phyloP scores from a whole-genome alignment of 1,140 invertebrate species.

The Drosophila ambigua region DNA sequence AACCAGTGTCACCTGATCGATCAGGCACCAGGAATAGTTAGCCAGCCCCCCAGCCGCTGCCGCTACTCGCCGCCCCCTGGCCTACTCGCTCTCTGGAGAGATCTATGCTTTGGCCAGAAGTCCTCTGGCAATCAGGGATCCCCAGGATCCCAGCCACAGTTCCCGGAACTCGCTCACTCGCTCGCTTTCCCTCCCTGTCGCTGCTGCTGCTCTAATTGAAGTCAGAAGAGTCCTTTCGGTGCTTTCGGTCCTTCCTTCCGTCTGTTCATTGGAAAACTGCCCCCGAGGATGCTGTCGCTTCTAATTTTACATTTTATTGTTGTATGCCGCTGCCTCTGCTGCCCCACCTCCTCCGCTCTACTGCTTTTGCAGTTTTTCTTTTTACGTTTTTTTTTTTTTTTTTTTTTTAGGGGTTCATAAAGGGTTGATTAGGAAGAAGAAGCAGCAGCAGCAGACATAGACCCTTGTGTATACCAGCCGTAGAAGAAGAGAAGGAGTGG shows the following conservation, averaged over 20 bases:
- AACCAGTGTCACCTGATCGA: too few relatives aligned
- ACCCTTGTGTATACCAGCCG: constrained; percentile 9
- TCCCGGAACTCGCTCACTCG: background rate
- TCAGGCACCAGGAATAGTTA: too few relatives aligned
- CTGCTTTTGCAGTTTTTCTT: constrained; percentile 27
- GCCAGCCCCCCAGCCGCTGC: too few relatives aligned
- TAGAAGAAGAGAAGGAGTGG: background rate
- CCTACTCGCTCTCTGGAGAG: too few relatives aligned
- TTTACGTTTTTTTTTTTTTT: constrained; percentile 56
- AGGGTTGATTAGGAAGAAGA: constrained; percentile 73
- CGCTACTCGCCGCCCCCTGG: too few relatives aligned
- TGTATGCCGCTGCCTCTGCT: constrained; percentile 40
- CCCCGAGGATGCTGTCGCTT: constrained; percentile 42
- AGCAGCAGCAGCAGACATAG: constrained; percentile 24
- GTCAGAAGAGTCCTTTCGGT: background rate
- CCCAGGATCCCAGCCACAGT: too few relatives aligned
- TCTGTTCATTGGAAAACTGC: constrained; percentile 40
- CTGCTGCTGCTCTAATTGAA: constrained; percentile 10
- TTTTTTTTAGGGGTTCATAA: constrained; percentile 73
- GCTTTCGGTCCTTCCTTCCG: too few relatives aligned
- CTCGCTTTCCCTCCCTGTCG: background rate
- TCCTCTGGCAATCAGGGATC: too few relatives aligned
- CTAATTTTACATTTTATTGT: constrained; percentile 81
- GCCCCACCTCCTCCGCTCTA: background rate
- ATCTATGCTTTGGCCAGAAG: too few relatives aligned